phyloP scores from a whole-genome alignment of 2,888 invertebrate genomes.

The Diarsia mendica region DNA sequence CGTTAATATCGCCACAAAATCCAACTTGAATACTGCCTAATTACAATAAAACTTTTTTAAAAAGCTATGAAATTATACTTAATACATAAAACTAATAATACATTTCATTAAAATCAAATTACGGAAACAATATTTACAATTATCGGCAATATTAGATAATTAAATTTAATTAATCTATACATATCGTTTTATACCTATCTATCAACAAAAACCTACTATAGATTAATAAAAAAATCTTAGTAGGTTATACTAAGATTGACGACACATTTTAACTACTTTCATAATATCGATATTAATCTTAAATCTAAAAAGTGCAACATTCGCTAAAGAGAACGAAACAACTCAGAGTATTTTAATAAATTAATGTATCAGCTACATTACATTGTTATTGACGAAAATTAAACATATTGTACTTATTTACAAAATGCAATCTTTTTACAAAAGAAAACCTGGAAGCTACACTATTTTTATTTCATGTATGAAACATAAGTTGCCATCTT shows the following conservation, averaged over 20 bases:
- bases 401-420: constrained; percentile 87
- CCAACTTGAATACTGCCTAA: constrained; percentile 84
- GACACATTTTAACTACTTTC: constrained; percentile 86
- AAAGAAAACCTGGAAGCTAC: constrained; percentile 72
- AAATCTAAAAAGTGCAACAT: constrained; percentile 88
- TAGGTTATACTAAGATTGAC: constrained; percentile 86
- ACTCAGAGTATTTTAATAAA: constrained; percentile 89
- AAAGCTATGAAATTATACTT: constrained; percentile 84
- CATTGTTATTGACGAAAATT: constrained; percentile 77
- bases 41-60: constrained; percentile 80
- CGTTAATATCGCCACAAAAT: constrained; percentile 85
- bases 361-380: constrained; percentile 84
- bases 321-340: constrained; percentile 87
- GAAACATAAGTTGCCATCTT: constrained; percentile 60
- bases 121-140: constrained; percentile 89
- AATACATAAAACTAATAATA: constrained; percentile 86
- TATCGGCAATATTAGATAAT: constrained; percentile 80
- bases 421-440: constrained; percentile 87
- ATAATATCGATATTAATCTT: constrained; percentile 86
- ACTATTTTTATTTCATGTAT: constrained; percentile 66
- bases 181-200: constrained; percentile 88
- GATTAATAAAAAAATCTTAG: constrained; percentile 83
- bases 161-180: constrained; percentile 84
- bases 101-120: constrained; percentile 87
- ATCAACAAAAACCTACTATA: constrained; percentile 87